A percentile compares a stretch with the other conserved stretches of the same genome.
Evolutionary conservation across 2,797 vertebrate genomes (phyloP).

Genomic region (Thamnophis elegans): DNA sequence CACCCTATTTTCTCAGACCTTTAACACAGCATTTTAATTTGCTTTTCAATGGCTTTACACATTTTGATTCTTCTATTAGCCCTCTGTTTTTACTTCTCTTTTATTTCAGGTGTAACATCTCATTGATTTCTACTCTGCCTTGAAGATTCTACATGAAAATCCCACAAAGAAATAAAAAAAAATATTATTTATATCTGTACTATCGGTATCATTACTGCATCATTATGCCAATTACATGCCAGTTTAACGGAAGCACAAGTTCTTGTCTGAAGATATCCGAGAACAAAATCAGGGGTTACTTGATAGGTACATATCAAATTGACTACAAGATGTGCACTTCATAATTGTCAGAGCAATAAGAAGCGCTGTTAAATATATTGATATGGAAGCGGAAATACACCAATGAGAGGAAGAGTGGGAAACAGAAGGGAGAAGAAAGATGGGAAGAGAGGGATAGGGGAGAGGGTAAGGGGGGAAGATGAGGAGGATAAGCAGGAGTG

Average conservation of each 20-base stretch:
- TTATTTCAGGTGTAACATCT: neutral
- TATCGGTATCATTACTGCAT: neutral
- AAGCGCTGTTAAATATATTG: no score
- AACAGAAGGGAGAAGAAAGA: no score
- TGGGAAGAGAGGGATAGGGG: no score
- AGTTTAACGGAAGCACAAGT: neutral
- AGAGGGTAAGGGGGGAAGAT: no score
- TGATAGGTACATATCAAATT: neutral
- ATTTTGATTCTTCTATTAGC: neutral
- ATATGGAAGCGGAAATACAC: no score
- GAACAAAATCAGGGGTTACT: neutral
- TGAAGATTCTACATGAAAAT: neutral
- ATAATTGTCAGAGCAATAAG: neutral
- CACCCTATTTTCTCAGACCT: neutral
- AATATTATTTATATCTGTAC: neutral
- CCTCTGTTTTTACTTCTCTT: neutral
- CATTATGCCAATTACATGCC: neutral
- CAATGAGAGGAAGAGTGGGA: no score
- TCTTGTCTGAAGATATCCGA: neutral
- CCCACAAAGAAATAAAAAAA: neutral
- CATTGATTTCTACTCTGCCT: neutral
- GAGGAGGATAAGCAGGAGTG: no score
- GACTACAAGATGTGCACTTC: neutral
- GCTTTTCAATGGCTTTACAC: neutral
- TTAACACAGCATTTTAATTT: neutral